Evolutionary conservation across 2,888 invertebrate genomes (phyloP).

Genomic region (Ophion obscuratus): DNA sequence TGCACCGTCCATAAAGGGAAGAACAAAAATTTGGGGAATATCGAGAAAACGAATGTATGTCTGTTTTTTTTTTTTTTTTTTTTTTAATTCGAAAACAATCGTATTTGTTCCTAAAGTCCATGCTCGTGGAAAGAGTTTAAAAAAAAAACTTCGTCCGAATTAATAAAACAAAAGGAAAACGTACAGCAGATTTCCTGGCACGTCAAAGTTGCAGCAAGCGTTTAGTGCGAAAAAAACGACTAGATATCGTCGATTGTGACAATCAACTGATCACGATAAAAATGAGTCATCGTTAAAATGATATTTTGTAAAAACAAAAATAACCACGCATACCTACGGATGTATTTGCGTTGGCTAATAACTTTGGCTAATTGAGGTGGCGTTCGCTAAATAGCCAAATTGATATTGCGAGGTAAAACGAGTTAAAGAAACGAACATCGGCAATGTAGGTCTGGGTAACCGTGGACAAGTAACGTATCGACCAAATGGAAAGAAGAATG

Average conservation of each 20-base stretch:
- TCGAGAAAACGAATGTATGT: too few species aligned
- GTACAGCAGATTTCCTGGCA: too few species aligned
- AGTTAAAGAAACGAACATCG: conserved; percentile 23
- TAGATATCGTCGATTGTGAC: too few species aligned
- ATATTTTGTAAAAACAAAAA: conserved; percentile 11
- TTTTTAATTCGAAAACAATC: too few species aligned
- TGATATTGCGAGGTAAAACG: background rate
- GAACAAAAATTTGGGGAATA: background rate
- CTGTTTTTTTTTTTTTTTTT: too few species aligned
- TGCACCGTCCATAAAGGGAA: background rate
- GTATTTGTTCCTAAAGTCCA: too few species aligned
- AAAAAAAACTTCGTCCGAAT: background rate
- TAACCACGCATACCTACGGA: too few species aligned
- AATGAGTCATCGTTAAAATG: conserved; percentile 46
- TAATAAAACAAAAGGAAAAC: background rate
- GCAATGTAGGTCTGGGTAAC: conserved; percentile 3
- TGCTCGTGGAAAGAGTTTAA: too few species aligned
- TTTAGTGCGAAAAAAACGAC: background rate
- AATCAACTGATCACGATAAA: background rate
- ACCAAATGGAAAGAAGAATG: conserved; percentile 23
- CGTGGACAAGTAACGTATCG: conserved; percentile 10
- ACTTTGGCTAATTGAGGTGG: conserved; percentile 17
- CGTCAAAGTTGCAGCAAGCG: background rate
- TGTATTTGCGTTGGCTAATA: conserved; percentile 9
- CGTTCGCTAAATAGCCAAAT: conserved; percentile 46